Evolutionary conservation across 2,113 vertebrate species (phyloP), one percentile per base, ranked within the genome.

Genomic region (Urocynchramus pylzowi): DNA sequence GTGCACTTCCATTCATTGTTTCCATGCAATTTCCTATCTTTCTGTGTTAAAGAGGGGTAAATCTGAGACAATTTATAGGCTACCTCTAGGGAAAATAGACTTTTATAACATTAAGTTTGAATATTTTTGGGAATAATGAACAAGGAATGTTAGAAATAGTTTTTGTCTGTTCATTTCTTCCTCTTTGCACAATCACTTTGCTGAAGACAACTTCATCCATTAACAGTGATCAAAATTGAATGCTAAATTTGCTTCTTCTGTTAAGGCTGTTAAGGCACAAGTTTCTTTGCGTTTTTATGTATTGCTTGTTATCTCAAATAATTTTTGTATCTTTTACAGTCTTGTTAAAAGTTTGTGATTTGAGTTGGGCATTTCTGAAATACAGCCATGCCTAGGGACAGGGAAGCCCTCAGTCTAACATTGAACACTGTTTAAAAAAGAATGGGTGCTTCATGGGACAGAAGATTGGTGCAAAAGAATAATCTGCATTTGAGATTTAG

Each of bases 1-100:
- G 73, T 90, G 57, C 64, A 97, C 96, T 98, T 98, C 96, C 97
- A 98, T 98, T 98, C 94, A 98, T 97, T 98, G 98, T 98, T 97
- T 97, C 73, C 81, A 79, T 91, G 93, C 54, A 96, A 96, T 93
- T 98, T 98, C 98, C 97, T 97, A 98, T 95, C 90, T 95, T 97
- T 96, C 95, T 96, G 13, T 56, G 56, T 87, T 95, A 92, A 97
- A 96, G 93, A 95, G 89, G 83, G 44, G 87, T 97, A 90, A 97
- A 96, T 95, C 42, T 52, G 92, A 95, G 91, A 92, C 78, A 95
- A 97, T 97, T 96, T 96, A 92, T 96, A 57, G 76, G 23, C 79
- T 97, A 65, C 90, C 97, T 96, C 93, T 97, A 60, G 89, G 90
- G 87, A 84, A 96, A 96, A 94, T 83, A 93, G 74, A 87, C 44